These are phyloP conservation scores for Xenops minutus DNA, from an alignment of 2,797 vertebrate species.

Conservation along the genomic window DNA sequence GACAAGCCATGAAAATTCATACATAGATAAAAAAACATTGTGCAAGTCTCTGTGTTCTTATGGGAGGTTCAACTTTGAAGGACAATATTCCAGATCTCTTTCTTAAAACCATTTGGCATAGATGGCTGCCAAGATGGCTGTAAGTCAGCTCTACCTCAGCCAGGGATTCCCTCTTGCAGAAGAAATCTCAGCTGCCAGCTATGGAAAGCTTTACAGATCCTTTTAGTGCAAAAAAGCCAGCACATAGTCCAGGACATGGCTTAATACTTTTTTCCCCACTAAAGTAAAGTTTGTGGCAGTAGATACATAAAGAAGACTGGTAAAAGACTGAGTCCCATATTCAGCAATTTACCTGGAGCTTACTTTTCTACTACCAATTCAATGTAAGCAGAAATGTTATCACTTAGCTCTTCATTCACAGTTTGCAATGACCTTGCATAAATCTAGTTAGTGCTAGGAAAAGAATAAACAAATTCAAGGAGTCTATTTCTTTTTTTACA, in stretches of 20 bases:
- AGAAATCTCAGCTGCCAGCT: background rate
- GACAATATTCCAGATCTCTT: background rate
- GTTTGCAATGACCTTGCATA: background rate
- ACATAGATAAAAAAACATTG: background rate
- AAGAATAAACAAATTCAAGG: background rate
- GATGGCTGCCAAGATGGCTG: background rate
- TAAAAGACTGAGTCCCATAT: background rate
- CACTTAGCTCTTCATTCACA: background rate
- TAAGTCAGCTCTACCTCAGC: background rate
- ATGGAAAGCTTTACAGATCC: background rate
- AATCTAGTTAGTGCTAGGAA: background rate
- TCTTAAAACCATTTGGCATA: background rate
- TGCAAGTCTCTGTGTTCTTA: background rate
- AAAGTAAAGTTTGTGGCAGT: background rate
- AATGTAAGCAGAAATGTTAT: background rate
- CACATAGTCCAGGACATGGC: background rate
- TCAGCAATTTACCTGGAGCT: background rate
- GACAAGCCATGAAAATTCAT: background rate
- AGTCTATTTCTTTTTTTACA: background rate
- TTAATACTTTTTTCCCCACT: background rate
- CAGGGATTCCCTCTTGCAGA: slow-evolving; percentile 2
- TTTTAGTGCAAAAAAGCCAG: background rate
- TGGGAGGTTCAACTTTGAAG: background rate
- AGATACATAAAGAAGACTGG: background rate
- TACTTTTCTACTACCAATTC: background rate